Evolutionary conservation across 2,113 vertebrate species (phyloP).

Genomic region (Albula glossodonta): DNA sequence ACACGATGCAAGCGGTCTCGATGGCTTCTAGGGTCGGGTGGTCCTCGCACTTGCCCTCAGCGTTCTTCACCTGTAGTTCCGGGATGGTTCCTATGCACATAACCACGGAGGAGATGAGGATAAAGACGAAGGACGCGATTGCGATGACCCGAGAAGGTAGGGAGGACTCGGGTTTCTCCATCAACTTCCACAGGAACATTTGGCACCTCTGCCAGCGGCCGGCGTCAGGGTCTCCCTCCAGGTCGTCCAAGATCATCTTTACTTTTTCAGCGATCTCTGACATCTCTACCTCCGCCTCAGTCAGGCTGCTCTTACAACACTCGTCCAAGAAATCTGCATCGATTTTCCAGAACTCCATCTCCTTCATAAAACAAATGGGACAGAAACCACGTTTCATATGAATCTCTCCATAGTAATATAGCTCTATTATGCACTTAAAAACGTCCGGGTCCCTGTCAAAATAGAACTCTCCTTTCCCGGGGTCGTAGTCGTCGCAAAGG

Average conservation of each 20-base stretch:
- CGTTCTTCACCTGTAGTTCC: slow-evolving; percentile 84
- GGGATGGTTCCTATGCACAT: slow-evolving; percentile 96
- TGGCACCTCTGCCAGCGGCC: slow-evolving; percentile 81
- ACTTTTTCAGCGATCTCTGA: slow-evolving; percentile 93
- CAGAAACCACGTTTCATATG: slow-evolving; percentile 96
- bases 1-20: slow-evolving; percentile 92
- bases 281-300: slow-evolving; percentile 88
- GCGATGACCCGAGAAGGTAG: slow-evolving; percentile 82
- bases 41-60: slow-evolving; percentile 80
- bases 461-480: slow-evolving; percentile 87
- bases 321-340: slow-evolving; percentile 87
- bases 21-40: slow-evolving; percentile 89
- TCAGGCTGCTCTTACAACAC: slow-evolving; percentile 85
- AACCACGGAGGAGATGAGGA: slow-evolving; percentile 87
- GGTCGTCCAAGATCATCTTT: slow-evolving; percentile 85
- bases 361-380: slow-evolving; percentile 93
- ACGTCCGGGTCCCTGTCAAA: slow-evolving; percentile 95
- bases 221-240: slow-evolving; percentile 77
- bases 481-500: slow-evolving; percentile 94
- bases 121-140: slow-evolving; percentile 90
- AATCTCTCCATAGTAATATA: slow-evolving; percentile 91
- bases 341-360: slow-evolving; percentile 98
- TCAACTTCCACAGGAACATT: slow-evolving; percentile 86
- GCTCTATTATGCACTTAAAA: slow-evolving; percentile 88
- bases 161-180: slow-evolving; percentile 96